Evolutionary conservation across 2,113 vertebrate genomes (phyloP).

Genomic region (Todiramphus chloris): DNA sequence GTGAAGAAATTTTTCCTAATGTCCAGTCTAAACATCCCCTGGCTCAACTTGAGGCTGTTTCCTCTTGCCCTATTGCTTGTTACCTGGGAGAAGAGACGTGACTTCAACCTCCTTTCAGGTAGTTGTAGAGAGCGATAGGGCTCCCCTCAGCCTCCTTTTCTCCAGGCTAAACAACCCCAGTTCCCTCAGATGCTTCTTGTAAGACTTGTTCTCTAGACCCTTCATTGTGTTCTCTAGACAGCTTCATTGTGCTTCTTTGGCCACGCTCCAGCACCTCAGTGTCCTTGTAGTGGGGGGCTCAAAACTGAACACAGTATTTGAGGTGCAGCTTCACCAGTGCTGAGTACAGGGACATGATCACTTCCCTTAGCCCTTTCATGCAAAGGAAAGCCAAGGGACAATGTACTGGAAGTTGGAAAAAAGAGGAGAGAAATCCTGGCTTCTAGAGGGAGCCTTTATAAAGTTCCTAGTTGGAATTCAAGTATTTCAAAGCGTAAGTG

Average conservation of each 20-base stretch:
- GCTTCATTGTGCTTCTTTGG: neutral
- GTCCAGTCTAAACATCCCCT: neutral
- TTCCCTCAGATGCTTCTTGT: neutral
- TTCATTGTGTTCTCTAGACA: neutral
- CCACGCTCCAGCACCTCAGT: neutral
- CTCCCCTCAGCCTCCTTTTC: neutral
- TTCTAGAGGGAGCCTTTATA: neutral
- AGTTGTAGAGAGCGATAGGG: neutral
- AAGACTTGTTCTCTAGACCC: neutral
- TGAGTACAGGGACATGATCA: rapidly evolving
- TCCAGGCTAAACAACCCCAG: neutral
- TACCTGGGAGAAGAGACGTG: neutral
- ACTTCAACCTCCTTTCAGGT: neutral
- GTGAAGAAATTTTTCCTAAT: neutral
- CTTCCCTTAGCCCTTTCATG: neutral
- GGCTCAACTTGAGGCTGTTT: neutral
- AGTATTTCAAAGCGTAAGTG: neutral
- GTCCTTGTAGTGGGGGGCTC: neutral
- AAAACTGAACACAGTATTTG: neutral
- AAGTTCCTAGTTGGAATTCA: neutral
- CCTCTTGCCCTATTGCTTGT: neutral
- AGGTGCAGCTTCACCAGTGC: neutral
- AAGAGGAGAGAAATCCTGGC: neutral
- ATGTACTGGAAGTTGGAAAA: neutral
- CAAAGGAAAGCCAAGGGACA: neutral